Evolutionary conservation across 2,888 invertebrate species (phyloP), one percentile per base, ranked within the genome.

Genomic region (Catocala fraxini): DNA sequence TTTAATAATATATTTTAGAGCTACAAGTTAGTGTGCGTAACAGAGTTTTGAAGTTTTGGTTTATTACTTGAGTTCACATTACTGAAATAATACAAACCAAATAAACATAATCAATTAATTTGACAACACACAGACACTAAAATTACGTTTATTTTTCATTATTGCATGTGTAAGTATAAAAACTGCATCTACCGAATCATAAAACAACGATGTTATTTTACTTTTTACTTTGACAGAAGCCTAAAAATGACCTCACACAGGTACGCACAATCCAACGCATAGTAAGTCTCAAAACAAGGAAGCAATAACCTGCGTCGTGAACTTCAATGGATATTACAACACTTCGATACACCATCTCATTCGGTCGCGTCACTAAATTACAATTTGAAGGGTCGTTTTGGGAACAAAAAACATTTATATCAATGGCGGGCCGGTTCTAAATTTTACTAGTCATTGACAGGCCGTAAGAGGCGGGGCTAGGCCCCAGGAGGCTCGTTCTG

Each of bases 371-470:
- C 85, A 90, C 88, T 94, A 94, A 93, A 93, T 93, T 90, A 93
- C 94, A 90, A 92, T 93, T 89, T 86, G 85, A 89, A 90, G 86
- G 88, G 90, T 85, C 88, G 92, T 90, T 91, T 90, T 89, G 93
- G 93, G 94, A 93, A 93, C 93, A 93, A 93, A 93, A 93, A 94
- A 94, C 94, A 94, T 94, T 94, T 92, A 93, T 94, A 92, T 93
- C 93, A 94, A 94, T 93, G 93, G 94, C 77, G 84, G 86, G 85
- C 75, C 87, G 89, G 92, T 90, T 93, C 92, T 92, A 93, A 93
- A 94, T 94, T 93, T 80, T 89, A 90, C 89, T 90, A 93, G 90
- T 92, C 94, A 94, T 94, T 93, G 94, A 94, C 94, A 94, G 93
- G 92, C 89, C 87, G 90, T 94, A 92, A 92, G 89, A 91, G 91